Evolutionary conservation across 1,140 invertebrate genomes (phyloP), one percentile per base, ranked within the genome.

Genomic region (Asbolus verrucosus): DNA sequence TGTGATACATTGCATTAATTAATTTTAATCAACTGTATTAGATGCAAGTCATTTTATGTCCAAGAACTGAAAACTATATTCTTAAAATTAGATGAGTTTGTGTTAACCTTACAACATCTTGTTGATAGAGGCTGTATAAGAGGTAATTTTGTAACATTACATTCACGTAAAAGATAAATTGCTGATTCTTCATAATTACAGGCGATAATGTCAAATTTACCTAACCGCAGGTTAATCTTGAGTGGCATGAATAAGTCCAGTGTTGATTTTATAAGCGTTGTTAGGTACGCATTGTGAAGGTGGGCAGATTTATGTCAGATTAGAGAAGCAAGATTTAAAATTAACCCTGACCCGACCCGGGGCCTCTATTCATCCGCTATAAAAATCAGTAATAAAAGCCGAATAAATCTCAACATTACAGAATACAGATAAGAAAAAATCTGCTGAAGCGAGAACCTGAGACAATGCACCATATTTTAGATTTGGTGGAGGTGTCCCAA

Each of bases 381-480:
- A 54, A 54, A 54, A 54, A 54, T 54, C 46, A 21, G 19, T 27
- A 54, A 54, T 54, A 54, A 54, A 54, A 54, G 9, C n/a, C 21
- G 18, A 54, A 54, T 54, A 54, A 54, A 54, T 54, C 46, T 36
- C 5, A 36, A 36, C 33, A 36, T 36, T 11, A 11, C 33, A 36
- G 14, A 13, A 13, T 24, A 11, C 6, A 6, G 21, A 13, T 13
- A 14, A 2, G 21, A 1, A 27, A 54, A 54, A 54, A 24, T n/a
- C 43, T 54, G 46, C 19, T 54, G 46, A 54, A 54, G 46, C 46
- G 46, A 24, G 46, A 27, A 54, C 27, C 19, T 21, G 39, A 66
- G 43, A 70, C 69, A 70, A 66, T 66, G 62, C 41, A 66, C 61
- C 69, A 70, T 70, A 70, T 70, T 70, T 70, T 38, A 71, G 70